Conservation (phyloP, 1,140 invertebrate genomes). For the Tetranychus cinnabarinus region DNA sequence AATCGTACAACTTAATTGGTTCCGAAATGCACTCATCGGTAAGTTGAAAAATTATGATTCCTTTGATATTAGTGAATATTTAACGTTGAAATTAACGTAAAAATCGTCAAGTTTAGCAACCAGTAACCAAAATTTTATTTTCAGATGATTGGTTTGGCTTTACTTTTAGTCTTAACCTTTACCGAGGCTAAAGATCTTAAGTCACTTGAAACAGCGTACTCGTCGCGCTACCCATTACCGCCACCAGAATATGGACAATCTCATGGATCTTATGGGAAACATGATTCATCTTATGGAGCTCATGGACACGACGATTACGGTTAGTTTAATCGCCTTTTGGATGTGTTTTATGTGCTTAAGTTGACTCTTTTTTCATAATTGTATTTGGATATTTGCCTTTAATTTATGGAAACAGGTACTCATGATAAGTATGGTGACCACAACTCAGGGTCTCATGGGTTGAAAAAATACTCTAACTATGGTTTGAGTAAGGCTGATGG, state of each 20-base stretch:
- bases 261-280: neutral
- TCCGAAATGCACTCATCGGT: too few species aligned
- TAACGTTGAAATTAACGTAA: too few species aligned
- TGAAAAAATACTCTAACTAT: neutral
- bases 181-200: neutral
- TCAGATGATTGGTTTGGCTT: neutral
- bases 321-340: neutral
- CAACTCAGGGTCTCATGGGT: conserved; percentile 2
- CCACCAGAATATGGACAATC: neutral
- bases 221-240: neutral
- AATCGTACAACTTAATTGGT: too few species aligned
- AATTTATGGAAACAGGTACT: neutral
- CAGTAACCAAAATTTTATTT: neutral
- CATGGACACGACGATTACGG: neutral
- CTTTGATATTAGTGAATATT: too few species aligned
- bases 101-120: too few species aligned
- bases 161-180: neutral
- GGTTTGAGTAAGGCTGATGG: conserved; percentile 1
- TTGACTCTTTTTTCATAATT: too few species aligned
- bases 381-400: too few species aligned
- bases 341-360: neutral
- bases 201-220: neutral
- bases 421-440: conserved; percentile 5
- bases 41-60: too few species aligned
- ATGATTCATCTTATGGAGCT: neutral